Conservation (phyloP, 2,113 vertebrate species). For the Tychaedon coryphoeus region DNA sequence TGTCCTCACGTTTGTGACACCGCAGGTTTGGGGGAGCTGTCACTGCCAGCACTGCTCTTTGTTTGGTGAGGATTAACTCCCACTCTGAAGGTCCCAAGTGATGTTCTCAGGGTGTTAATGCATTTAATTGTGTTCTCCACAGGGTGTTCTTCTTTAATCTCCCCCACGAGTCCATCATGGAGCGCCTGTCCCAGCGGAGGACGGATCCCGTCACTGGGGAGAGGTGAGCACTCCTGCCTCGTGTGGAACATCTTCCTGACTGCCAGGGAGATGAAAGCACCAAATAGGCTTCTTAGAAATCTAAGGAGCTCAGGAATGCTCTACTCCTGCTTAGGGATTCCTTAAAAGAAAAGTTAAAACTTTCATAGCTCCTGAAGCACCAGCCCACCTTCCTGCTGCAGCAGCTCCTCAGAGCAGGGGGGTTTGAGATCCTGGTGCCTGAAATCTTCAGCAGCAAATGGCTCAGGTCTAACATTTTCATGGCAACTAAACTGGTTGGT, state of each 20-base stretch:
- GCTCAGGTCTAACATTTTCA: background rate
- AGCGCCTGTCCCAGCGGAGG: slow-evolving; percentile 81
- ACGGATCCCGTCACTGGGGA: slow-evolving; percentile 84
- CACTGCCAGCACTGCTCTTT: rapidly evolving
- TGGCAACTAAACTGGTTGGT: background rate
- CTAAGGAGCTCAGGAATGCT: background rate
- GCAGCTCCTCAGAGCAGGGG: background rate
- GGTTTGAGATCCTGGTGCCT: background rate
- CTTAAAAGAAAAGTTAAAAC: slow-evolving; percentile 32
- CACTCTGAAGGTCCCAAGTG: background rate
- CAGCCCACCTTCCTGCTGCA: background rate
- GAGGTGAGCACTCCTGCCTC: slow-evolving; percentile 73
- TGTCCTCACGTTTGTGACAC: rapidly evolving
- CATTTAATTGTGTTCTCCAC: background rate
- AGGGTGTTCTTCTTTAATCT: slow-evolving; percentile 91
- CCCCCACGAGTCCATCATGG: slow-evolving; percentile 78
- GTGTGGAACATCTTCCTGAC: background rate
- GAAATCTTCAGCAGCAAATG: background rate
- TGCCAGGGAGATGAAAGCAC: slow-evolving; percentile 48
- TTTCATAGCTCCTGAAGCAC: background rate
- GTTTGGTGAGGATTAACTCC: background rate
- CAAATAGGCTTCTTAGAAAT: background rate
- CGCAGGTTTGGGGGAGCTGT: background rate
- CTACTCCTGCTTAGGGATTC: slow-evolving; percentile 3
- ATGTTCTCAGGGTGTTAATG: background rate